These are phyloP conservation scores for Kryptolebias marmoratus DNA, from an alignment of 2,113 vertebrate species.

Conservation along the genomic window DNA sequence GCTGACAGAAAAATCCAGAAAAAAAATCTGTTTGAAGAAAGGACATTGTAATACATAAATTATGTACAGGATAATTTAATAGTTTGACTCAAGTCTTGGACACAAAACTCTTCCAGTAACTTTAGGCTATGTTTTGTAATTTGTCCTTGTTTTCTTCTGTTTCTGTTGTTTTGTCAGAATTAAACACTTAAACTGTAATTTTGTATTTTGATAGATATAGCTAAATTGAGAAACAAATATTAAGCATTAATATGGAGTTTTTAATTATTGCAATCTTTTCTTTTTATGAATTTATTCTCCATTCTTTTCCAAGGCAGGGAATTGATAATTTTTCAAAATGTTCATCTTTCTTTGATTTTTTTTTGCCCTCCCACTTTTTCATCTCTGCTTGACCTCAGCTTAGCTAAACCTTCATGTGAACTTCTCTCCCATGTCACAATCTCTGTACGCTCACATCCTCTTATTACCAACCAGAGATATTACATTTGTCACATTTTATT, in stretches of 20 bases:
- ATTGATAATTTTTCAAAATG: not conserved
- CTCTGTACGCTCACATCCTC: not conserved
- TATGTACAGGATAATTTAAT: not conserved
- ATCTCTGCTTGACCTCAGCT: not conserved
- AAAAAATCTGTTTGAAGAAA: not conserved
- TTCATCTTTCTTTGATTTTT: too few relatives aligned
- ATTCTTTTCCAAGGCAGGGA: not conserved
- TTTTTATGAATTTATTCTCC: not conserved
- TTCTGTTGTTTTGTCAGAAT: too few relatives aligned
- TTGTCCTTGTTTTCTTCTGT: not conserved
- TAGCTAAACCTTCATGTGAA: not conserved
- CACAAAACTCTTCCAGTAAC: not conserved
- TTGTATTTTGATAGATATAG: not conserved
- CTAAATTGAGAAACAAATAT: too few relatives aligned
- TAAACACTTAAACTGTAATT: not conserved
- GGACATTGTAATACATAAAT: not conserved
- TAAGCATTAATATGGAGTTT: too few relatives aligned
- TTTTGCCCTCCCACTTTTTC: not conserved
- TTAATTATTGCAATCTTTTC: not conserved
- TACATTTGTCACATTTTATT: conserved; percentile 28
- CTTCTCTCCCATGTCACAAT: not conserved
- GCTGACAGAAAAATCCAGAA: not conserved
- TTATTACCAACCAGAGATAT: conserved; percentile 9
- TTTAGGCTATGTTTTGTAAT: not conserved
- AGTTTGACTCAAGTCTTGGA: not conserved